Conservation (phyloP, 2,113 vertebrate species). For the Theropithecus gelada region DNA sequence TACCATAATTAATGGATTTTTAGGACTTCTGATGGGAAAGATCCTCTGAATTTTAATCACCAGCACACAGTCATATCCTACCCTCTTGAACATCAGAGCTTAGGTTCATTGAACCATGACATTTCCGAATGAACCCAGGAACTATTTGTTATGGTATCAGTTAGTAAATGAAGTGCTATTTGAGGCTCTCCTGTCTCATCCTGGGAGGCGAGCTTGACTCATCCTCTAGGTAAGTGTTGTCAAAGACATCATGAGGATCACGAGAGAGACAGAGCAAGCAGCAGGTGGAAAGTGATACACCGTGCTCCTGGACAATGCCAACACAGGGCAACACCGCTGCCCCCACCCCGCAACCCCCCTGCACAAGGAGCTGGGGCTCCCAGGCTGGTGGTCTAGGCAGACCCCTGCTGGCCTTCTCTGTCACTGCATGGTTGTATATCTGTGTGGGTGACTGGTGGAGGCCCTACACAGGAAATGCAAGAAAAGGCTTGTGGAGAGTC, state of each 20-base stretch:
- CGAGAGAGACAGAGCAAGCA: conserved; percentile 46
- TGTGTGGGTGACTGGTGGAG: conserved; percentile 80
- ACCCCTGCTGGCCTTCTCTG: conserved; percentile 83
- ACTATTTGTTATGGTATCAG: conserved; percentile 8
- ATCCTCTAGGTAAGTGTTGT: neutral
- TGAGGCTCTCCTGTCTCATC: conserved; percentile 39
- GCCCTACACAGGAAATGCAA: conserved; percentile 80
- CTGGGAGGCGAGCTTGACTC: conserved; percentile 44
- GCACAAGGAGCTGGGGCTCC: conserved; percentile 42
- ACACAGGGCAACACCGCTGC: conserved; percentile 59
- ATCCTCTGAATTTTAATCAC: neutral
- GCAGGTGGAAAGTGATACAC: conserved; percentile 59
- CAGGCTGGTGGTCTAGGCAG: conserved; percentile 67
- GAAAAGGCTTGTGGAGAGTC: conserved; percentile 83
- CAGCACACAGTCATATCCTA: neutral
- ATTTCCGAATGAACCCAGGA: neutral
- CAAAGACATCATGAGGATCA: conserved; percentile 61
- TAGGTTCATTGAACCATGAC: neutral
- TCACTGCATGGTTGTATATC: conserved; percentile 79
- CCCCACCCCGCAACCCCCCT: neutral
- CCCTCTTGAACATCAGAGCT: neutral
- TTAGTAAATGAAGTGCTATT: conserved; percentile 44
- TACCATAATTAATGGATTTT: neutral
- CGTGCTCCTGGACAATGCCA: conserved; percentile 57
- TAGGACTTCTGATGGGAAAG: neutral